Evolutionary conservation across 1,140 invertebrate genomes (phyloP).

Genomic region (Polyergus mexicanus): DNA sequence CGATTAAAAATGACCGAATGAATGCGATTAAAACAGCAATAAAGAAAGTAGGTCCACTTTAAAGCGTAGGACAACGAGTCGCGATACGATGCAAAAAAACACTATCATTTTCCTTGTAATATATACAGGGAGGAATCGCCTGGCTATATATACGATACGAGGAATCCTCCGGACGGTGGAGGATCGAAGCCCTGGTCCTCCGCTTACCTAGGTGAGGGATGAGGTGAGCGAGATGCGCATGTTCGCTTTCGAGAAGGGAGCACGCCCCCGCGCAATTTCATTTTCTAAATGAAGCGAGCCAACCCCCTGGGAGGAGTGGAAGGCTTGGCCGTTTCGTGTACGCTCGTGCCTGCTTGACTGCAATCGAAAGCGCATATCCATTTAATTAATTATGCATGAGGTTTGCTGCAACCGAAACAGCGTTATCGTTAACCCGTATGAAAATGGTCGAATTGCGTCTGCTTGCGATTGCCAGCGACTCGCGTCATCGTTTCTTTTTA

Average conservation of each 20-base stretch:
- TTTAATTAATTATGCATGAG: conserved; percentile 85
- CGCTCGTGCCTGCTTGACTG: conserved; percentile 70
- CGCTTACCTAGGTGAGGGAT: conserved; percentile 67
- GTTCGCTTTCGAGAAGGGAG: conserved; percentile 73
- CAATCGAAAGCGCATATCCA: conserved; percentile 81
- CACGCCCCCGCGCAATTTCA: conserved; percentile 82
- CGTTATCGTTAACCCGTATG: conserved; percentile 72
- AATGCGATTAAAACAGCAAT: conserved; percentile 39
- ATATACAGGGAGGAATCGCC: conserved; percentile 31
- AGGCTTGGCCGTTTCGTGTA: conserved; percentile 64
- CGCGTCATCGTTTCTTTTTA: conserved; percentile 19
- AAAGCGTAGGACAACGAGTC: conserved; percentile 53
- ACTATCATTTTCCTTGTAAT: conserved; percentile 68
- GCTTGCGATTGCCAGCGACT: conserved; percentile 18
- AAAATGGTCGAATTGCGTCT: conserved; percentile 47
- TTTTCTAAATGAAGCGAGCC: conserved; percentile 78
- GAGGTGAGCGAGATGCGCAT: conserved; percentile 80
- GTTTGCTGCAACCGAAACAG: conserved; percentile 67
- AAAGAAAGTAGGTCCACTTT: conserved; percentile 69
- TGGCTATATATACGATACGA: conserved; percentile 8
- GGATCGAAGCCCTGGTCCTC: conserved; percentile 72
- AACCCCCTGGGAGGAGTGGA: conserved; percentile 66
- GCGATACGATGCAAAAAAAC: conserved; percentile 51
- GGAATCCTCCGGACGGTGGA: conserved; percentile 49
- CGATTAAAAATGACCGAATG: conserved; percentile 29